A percentile compares a stretch with the other conserved stretches of the same genome.
These are phyloP conservation scores for Malurus cyaneus DNA, from an alignment of 2,113 vertebrate genomes.

Conservation along the genomic window DNA sequence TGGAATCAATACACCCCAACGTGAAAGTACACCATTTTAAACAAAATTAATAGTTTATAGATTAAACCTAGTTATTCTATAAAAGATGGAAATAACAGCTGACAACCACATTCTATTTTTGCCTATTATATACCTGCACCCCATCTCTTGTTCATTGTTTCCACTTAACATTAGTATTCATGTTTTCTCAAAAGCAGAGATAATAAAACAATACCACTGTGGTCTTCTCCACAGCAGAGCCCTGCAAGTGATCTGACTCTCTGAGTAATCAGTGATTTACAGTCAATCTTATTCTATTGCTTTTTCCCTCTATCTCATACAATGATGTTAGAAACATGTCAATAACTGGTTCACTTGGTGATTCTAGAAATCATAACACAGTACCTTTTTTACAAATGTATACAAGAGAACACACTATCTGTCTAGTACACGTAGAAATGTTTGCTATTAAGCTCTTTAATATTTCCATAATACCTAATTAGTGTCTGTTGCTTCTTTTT, in stretches of 20 bases:
- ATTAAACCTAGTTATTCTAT: neutral
- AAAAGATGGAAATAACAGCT: neutral
- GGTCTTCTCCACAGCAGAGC: conserved; percentile 8
- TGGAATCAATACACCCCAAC: neutral
- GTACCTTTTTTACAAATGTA: neutral
- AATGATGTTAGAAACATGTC: neutral
- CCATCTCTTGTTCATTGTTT: neutral
- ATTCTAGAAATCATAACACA: neutral
- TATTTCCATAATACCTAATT: conserved; percentile 53
- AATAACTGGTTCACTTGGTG: neutral
- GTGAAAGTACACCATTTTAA: neutral
- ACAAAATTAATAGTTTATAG: neutral
- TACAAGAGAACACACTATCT: neutral
- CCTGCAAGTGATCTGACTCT: neutral
- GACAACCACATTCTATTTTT: neutral
- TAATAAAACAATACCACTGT: conserved; percentile 40
- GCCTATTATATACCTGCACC: neutral
- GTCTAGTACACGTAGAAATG: neutral
- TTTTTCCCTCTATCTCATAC: neutral
- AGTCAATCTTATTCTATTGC: conserved; percentile 14
- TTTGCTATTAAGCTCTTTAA: conserved; percentile 14
- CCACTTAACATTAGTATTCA: conserved; percentile 38
- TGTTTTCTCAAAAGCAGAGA: neutral
- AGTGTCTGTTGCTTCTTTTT: conserved; percentile 28
- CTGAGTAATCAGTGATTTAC: conserved; percentile 7